Evolutionary conservation across 2,888 invertebrate genomes (phyloP).

Genomic region (Coronaproctus castanopsis): DNA sequence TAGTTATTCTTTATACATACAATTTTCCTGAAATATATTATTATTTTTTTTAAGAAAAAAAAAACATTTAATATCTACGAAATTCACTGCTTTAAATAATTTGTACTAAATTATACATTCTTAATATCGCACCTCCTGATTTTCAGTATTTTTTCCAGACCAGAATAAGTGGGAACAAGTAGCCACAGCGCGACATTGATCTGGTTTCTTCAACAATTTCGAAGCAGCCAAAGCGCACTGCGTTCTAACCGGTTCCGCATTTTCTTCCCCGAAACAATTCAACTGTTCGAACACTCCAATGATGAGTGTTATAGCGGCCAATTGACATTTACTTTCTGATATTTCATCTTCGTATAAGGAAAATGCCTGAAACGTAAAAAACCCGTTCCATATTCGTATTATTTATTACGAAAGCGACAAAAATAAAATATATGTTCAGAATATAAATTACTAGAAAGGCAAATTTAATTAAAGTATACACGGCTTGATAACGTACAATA

Average conservation of each 20-base stretch:
- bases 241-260: slow-evolving; percentile 85
- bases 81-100: no score
- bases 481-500: no score
- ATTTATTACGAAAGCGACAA: no score
- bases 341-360: slow-evolving; percentile 96
- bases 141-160: slow-evolving; percentile 50
- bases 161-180: slow-evolving; percentile 92
- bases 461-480: background rate
- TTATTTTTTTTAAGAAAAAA: no score
- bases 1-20: no score
- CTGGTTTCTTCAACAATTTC: slow-evolving; percentile 89
- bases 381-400: no score
- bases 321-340: slow-evolving; percentile 87
- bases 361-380: slow-evolving; percentile 62
- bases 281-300: slow-evolving; percentile 90
- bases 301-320: slow-evolving; percentile 86
- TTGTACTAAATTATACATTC: no score
- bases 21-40: no score
- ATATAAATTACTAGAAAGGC: background rate
- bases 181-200: slow-evolving; percentile 88
- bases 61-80: no score
- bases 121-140: slow-evolving; percentile 32
- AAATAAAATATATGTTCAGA: no score
- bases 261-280: slow-evolving; percentile 86
- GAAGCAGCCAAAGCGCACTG: slow-evolving; percentile 91